Base-by-base conservation (phyloP, 2,888 invertebrate genomes). In the Oscheius sp. region DNA sequence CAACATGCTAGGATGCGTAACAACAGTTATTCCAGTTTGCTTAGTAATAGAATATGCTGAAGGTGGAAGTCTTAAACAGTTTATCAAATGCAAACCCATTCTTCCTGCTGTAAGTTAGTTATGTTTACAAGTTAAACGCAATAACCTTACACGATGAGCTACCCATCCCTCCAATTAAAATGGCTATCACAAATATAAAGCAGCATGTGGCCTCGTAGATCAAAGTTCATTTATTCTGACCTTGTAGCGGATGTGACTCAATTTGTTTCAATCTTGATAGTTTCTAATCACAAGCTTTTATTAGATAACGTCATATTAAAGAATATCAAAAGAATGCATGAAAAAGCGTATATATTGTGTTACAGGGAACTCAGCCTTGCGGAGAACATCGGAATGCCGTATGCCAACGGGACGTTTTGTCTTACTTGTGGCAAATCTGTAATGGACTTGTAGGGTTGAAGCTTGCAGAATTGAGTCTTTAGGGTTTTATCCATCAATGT, bases 1-100 rank as follows among this genome's bases (percentile, higher is more conserved):
- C n/a, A 59, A 67, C 30, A 67, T 67, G 49, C 36, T 67, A 6
- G 67, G 67, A 14, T 67, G 59, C 12, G 45, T 56, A 14, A 54
- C 59, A 9, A 33, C 26, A 4, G 22, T 33, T 14, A 44, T 47
- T 47, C 67, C 67, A 2, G 20, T 67, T 28, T 65, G 65, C 47
- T 20, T 67, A 20, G 32, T 67, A 0, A 9, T 59, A 26, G 67
- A 59, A 6, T 67, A 49, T 30, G 67, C 59, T 3, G 59, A 59
- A 32, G 59, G 49, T 0, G 67, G 67, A 26, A 32, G 36, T 17
- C n/a, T 67, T 8, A 47, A 59, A 22, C 32, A 67, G 9, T 59
- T 45, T 24, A 30, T 67, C 28, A 59, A 14, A n/a, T 57, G 59
- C 14, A 64, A 51, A 51, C 14, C 20, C 20, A 47, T 62, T 17